Percentiles rank a stretch among this genome's conserved stretches.
These are phyloP conservation scores for Thunnus albacares DNA, from an alignment of 2,797 vertebrate species.

Conservation along the genomic window DNA sequence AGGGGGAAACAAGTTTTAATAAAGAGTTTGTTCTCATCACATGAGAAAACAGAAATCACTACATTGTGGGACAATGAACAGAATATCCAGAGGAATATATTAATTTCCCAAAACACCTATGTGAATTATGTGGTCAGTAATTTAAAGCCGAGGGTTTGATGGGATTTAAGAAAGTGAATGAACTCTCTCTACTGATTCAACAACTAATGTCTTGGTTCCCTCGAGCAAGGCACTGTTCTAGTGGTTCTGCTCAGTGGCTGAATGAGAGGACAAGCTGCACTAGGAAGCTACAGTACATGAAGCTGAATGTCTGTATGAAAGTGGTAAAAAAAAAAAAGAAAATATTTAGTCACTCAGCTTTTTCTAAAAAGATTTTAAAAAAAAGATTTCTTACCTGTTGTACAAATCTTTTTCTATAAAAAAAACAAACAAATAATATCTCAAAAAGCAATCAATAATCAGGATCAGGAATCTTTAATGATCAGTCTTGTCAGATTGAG, in stretches of 20 bases:
- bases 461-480: too few species aligned
- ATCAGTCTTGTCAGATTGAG: too few species aligned
- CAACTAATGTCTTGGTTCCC: not conserved
- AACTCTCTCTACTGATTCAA: too few species aligned
- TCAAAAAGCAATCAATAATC: too few species aligned
- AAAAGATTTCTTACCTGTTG: conserved; percentile 15
- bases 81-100: not conserved
- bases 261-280: not conserved
- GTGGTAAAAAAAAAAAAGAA: too few species aligned
- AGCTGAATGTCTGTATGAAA: not conserved
- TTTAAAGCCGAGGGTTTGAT: not conserved
- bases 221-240: not conserved
- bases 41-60: not conserved
- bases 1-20: not conserved
- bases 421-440: too few species aligned
- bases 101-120: not conserved
- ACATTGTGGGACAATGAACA: not conserved
- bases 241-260: accelerated
- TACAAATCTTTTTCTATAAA: not conserved
- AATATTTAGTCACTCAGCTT: not conserved
- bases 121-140: not conserved
- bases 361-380: not conserved
- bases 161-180: too few species aligned
- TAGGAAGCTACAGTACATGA: not conserved
- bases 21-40: not conserved